A percentile compares a stretch with the other conserved stretches of the same genome.
phyloP scores from a whole-genome alignment of 53 echinoderm and acorn worm species.

The Pentamera pediparva region DNA sequence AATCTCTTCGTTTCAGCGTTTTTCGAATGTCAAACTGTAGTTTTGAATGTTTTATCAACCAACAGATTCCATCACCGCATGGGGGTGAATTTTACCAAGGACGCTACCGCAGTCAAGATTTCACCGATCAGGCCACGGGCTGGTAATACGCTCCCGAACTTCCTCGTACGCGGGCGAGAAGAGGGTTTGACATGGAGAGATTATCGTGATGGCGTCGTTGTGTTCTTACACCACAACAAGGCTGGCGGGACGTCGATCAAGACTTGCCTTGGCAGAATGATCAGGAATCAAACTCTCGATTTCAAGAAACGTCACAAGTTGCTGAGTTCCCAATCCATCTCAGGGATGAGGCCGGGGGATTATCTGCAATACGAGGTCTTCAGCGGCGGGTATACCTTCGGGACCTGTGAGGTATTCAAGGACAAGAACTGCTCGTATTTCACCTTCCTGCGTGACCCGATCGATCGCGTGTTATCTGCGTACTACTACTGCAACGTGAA shows the following conservation, averaged over 20 bases:
- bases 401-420: not conserved
- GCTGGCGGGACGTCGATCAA: slow-evolving; percentile 11
- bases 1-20: too few species aligned
- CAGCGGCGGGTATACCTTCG: slow-evolving; percentile 10
- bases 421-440: slow-evolving; percentile 23
- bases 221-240: slow-evolving; percentile 20
- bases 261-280: not conserved
- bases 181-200: not conserved
- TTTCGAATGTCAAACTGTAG: too few species aligned
- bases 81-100: too few species aligned
- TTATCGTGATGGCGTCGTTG: not conserved
- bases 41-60: too few species aligned
- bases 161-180: not conserved
- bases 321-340: not conserved
- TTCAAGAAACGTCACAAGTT: not conserved
- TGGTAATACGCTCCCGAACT: slow-evolving; percentile 19
- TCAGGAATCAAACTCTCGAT: not conserved
- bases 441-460: slow-evolving; percentile 15
- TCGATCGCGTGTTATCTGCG: slow-evolving; percentile 15
- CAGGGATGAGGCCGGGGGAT: not conserved
- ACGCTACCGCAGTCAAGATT: too few species aligned
- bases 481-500: slow-evolving; percentile 7
- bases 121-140: not conserved
- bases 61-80: too few species aligned
- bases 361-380: not conserved